A percentile compares a stretch with the other conserved stretches of the same genome.
Evolutionary conservation across 2,797 vertebrate genomes (phyloP).

Genomic region (Xyrichtys novacula): DNA sequence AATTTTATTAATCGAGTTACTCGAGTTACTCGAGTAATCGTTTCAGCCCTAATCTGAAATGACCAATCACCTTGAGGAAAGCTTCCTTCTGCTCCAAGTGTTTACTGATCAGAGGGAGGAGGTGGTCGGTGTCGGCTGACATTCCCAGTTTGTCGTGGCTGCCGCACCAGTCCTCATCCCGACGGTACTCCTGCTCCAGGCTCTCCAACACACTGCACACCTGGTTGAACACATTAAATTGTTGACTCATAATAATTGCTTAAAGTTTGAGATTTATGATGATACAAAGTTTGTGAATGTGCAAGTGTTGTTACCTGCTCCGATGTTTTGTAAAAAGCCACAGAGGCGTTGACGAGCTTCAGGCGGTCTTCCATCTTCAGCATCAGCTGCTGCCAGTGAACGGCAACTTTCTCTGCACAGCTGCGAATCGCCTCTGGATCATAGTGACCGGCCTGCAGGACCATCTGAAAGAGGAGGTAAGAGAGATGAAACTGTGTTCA

Average conservation of each 20-base stretch:
- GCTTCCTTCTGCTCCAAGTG: conserved; percentile 99
- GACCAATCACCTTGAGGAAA: conserved; percentile 96
- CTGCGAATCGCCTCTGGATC: conserved; percentile 94
- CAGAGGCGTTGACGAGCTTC: conserved; percentile 96
- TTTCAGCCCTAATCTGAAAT: not conserved
- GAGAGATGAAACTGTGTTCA: not conserved
- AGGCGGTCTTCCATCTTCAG: conserved; percentile 97
- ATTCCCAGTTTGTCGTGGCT: conserved; percentile 84
- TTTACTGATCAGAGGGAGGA: conserved; percentile 95
- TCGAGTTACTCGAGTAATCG: too few relatives aligned
- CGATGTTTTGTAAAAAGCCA: conserved; percentile 98
- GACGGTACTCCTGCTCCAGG: conserved; percentile 91
- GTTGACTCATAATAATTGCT: too few relatives aligned
- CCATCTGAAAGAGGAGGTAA: conserved; percentile 54
- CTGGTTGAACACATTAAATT: conserved; percentile 77
- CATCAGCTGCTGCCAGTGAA: conserved; percentile 99
- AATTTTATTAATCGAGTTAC: too few relatives aligned
- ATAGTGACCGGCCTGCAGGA: conserved; percentile 95
- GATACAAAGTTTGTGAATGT: too few relatives aligned
- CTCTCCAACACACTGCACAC: conserved; percentile 90
- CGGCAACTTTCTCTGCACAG: conserved; percentile 95
- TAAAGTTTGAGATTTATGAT: too few relatives aligned
- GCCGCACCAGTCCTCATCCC: conserved; percentile 98
- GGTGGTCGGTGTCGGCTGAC: conserved; percentile 81
- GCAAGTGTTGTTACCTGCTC: conserved; percentile 93